Evolutionary conservation across 2,888 invertebrate species (phyloP).

Genomic region (Cryptocephalus primarius): DNA sequence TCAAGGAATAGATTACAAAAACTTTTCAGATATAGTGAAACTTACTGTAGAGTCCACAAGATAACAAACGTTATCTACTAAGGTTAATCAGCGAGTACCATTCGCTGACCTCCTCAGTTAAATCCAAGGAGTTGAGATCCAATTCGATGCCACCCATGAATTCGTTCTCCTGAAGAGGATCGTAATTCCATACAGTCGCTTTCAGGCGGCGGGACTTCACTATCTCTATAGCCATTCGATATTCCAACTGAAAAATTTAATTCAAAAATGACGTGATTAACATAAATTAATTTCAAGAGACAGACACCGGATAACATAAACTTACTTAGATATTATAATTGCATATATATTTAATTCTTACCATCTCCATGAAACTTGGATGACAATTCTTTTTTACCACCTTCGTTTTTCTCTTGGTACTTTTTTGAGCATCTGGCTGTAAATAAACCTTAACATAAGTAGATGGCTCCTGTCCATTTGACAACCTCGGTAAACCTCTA

Average conservation of each 20-base stretch:
- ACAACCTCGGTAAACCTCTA: conserved; percentile 69
- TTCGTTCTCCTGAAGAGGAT: conserved; percentile 87
- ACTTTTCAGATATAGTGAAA: too few relatives aligned
- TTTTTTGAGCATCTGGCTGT: conserved; percentile 83
- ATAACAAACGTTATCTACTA: conserved; percentile 26
- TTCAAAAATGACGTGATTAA: background rate
- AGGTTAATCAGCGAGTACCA: conserved; percentile 66
- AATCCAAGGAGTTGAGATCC: conserved; percentile 58
- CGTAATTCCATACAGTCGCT: conserved; percentile 92
- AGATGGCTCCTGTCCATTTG: conserved; percentile 74
- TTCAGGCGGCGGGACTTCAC: conserved; percentile 68
- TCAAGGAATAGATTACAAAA: too few relatives aligned
- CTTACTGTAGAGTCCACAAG: too few relatives aligned
- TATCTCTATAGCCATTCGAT: conserved; percentile 71
- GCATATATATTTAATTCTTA: conserved; percentile 31
- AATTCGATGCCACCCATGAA: conserved; percentile 87
- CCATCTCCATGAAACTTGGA: conserved; percentile 98
- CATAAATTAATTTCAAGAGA: background rate
- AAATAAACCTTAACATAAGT: conserved; percentile 89
- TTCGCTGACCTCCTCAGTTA: conserved; percentile 67
- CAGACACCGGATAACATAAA: too few relatives aligned
- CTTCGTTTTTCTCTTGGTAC: conserved; percentile 92
- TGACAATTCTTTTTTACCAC: conserved; percentile 85
- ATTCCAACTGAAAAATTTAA: conserved; percentile 58
- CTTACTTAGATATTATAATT: too few relatives aligned